Conservation (phyloP, 2,888 invertebrate genomes). For the Stramonita haemastoma region DNA sequence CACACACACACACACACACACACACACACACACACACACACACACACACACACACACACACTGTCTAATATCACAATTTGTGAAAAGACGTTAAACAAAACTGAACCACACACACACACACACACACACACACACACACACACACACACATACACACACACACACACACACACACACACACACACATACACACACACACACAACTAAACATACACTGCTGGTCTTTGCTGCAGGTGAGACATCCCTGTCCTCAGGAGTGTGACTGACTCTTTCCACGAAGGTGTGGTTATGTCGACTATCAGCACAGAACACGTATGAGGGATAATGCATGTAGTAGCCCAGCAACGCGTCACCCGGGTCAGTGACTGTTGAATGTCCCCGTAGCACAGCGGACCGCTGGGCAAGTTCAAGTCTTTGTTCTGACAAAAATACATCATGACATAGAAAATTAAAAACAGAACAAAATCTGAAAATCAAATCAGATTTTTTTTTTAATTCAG, state of each 20-base stretch:
- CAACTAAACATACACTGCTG: background rate
- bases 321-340: constrained; percentile 65
- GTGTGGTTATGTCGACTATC: background rate
- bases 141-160: background rate
- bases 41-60: background rate
- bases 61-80: too few species aligned
- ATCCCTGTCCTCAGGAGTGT: background rate
- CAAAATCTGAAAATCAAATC: too few species aligned
- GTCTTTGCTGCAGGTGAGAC: background rate
- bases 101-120: background rate
- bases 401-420: constrained; percentile 37
- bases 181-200: background rate
- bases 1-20: background rate
- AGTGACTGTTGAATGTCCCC: constrained; percentile 57
- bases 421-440: background rate
- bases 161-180: constrained; percentile 11
- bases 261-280: too few species aligned
- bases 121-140: background rate
- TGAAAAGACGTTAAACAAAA: too few species aligned
- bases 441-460: background rate
- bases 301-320: constrained; percentile 50
- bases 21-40: constrained; percentile 14
- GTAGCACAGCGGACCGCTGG: constrained; percentile 61
- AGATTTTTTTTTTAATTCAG: too few species aligned
- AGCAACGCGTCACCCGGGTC: constrained; percentile 40